Percentiles rank a stretch among this genome's conserved stretches.
These are phyloP conservation scores for Hylia prasina DNA, from an alignment of 2,113 vertebrate species.

Conservation along the genomic window DNA sequence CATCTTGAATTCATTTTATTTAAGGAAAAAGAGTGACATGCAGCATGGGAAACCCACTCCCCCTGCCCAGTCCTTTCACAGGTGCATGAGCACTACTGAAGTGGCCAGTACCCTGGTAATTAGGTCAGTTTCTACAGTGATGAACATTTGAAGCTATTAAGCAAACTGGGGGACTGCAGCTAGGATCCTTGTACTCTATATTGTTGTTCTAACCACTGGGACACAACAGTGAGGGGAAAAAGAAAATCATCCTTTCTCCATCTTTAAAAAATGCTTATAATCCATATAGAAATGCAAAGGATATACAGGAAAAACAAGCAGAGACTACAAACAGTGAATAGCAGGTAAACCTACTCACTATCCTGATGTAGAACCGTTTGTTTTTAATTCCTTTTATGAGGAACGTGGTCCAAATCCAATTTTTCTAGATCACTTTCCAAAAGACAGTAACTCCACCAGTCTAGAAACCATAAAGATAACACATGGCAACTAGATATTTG, in stretches of 20 bases:
- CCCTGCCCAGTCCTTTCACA: neutral
- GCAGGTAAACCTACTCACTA: neutral
- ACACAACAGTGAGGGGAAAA: neutral
- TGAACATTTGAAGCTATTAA: neutral
- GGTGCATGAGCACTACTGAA: neutral
- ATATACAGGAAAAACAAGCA: neutral
- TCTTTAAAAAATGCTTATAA: neutral
- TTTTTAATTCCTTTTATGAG: neutral
- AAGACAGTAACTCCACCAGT: neutral
- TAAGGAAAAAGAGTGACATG: neutral
- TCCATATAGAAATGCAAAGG: neutral
- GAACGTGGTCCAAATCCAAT: neutral
- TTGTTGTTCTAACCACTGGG: neutral
- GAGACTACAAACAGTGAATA: neutral
- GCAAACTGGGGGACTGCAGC: neutral
- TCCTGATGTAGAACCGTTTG: neutral
- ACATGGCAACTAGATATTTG: neutral
- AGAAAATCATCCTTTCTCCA: accelerated
- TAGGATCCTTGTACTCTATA: neutral
- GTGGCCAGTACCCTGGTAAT: neutral
- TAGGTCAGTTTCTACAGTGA: neutral
- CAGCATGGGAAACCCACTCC: neutral
- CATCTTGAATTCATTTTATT: neutral
- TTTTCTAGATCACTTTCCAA: neutral
- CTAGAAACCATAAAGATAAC: neutral